Evolutionary conservation across 1,140 invertebrate species (phyloP).

Genomic region (Nasonia longicornis): DNA sequence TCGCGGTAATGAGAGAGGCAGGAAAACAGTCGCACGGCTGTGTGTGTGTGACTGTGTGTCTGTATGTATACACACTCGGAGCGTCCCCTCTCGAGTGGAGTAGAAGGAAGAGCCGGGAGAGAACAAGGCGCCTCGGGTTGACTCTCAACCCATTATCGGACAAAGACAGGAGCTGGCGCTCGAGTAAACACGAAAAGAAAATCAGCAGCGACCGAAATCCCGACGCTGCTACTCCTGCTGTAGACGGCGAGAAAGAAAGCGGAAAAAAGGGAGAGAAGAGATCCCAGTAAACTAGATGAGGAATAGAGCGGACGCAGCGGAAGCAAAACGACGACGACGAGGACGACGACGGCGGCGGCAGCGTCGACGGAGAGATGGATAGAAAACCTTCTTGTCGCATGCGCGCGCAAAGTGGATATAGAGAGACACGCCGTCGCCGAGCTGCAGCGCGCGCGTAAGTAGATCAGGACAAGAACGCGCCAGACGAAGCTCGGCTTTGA

Average conservation of each 20-base stretch:
- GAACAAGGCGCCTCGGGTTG: not conserved
- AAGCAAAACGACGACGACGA: not conserved
- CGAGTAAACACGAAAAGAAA: slow-evolving; percentile 29
- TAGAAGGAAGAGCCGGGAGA: not conserved
- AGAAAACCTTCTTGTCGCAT: slow-evolving; percentile 17
- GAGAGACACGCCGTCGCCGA: not conserved
- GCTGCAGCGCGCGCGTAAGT: not conserved
- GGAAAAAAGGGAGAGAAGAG: not conserved
- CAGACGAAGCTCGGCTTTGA: slow-evolving; percentile 4
- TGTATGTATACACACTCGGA: not conserved
- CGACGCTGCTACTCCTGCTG: too few species aligned
- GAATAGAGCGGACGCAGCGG: slow-evolving; percentile 21
- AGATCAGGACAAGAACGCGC: not conserved
- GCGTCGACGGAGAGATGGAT: not conserved
- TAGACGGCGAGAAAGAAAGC: not conserved
- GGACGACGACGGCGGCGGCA: too few species aligned
- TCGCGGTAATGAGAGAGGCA: not conserved
- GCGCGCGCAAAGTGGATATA: slow-evolving; percentile 1
- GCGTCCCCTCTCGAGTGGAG: not conserved
- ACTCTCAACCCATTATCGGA: slow-evolving; percentile 42
- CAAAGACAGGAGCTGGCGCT: not conserved
- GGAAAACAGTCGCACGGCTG: not conserved
- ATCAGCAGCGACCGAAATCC: slow-evolving; percentile 6
- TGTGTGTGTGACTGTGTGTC: not conserved
- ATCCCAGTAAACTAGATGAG: slow-evolving; percentile 22